Evolutionary conservation across 2,797 vertebrate genomes (phyloP).

Genomic region (Octomys mimax): DNA sequence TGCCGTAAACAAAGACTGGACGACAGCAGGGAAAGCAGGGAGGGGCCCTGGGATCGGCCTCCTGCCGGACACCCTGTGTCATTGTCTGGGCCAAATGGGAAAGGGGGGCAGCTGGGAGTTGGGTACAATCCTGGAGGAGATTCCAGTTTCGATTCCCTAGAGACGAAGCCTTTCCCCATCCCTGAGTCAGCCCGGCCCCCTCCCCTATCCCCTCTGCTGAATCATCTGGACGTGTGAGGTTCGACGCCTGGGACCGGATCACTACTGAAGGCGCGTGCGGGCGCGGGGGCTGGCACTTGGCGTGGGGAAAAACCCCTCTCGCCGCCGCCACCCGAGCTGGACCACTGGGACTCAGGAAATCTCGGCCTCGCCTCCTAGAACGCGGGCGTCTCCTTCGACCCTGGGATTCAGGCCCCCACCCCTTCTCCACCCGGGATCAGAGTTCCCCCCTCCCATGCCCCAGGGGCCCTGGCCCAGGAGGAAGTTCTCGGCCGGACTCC

Average conservation of each 20-base stretch:
- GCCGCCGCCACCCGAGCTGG: no score
- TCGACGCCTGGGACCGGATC: not conserved
- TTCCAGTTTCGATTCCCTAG: constrained; percentile 72
- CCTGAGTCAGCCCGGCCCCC: constrained; percentile 74
- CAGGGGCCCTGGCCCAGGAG: not conserved
- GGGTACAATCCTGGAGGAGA: not conserved
- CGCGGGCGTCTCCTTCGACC: not conserved
- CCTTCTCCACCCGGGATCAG: not conserved
- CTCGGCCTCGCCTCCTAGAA: no score
- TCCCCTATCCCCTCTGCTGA: constrained; percentile 70
- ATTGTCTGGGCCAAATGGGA: not conserved
- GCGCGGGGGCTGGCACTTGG: no score
- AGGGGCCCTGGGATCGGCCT: not conserved
- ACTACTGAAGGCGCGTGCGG: not conserved
- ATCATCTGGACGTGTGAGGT: constrained; percentile 60
- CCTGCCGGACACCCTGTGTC: not conserved
- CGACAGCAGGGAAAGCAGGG: constrained; percentile 29
- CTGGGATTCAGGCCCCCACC: not conserved
- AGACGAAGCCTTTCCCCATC: constrained; percentile 57
- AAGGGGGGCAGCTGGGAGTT: not conserved
- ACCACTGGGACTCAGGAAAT: not conserved
- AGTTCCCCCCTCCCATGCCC: not conserved
- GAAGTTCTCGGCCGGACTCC: constrained; percentile 69
- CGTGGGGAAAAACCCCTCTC: not conserved
- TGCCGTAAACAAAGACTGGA: constrained; percentile 73